Percentiles rank a stretch among this genome's conserved stretches.
These are phyloP conservation scores for Gavia stellata DNA, from an alignment of 2,113 vertebrate species.

Conservation along the genomic window DNA sequence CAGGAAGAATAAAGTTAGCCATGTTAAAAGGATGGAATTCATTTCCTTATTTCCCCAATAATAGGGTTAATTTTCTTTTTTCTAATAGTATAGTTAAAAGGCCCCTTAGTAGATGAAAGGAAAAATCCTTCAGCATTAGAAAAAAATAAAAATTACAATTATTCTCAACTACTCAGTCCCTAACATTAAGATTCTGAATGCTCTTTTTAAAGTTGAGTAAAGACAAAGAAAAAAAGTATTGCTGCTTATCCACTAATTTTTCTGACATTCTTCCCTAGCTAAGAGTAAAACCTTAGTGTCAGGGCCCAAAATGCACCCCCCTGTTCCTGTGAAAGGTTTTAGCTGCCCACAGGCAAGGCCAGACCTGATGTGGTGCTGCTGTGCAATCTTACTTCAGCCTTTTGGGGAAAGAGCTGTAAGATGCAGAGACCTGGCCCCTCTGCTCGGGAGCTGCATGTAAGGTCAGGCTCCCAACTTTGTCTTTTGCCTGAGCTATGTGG, in stretches of 20 bases:
- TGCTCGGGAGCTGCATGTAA: background rate
- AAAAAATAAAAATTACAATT: background rate
- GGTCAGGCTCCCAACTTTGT: background rate
- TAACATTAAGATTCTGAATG: background rate
- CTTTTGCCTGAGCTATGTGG: background rate
- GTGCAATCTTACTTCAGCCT: background rate
- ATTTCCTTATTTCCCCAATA: background rate
- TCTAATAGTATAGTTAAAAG: background rate
- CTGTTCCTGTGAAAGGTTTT: background rate
- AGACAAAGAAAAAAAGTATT: background rate
- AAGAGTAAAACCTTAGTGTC: background rate
- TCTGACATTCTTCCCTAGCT: background rate
- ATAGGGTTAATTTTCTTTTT: background rate
- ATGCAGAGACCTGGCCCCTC: background rate
- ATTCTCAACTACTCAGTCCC: background rate
- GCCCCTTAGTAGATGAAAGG: background rate
- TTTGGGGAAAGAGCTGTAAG: background rate
- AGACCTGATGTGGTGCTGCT: background rate
- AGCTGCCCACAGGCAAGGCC: background rate
- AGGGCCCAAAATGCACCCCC: no score
- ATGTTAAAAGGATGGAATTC: background rate
- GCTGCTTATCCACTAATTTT: background rate
- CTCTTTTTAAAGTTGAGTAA: background rate
- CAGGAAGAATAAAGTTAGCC: background rate
- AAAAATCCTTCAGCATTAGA: background rate